Evolutionary conservation across 53 echinoderm and acorn worm genomes (phyloP), one percentile per base, ranked within the genome.

Genomic region (Mesocentrotus franciscanus): DNA sequence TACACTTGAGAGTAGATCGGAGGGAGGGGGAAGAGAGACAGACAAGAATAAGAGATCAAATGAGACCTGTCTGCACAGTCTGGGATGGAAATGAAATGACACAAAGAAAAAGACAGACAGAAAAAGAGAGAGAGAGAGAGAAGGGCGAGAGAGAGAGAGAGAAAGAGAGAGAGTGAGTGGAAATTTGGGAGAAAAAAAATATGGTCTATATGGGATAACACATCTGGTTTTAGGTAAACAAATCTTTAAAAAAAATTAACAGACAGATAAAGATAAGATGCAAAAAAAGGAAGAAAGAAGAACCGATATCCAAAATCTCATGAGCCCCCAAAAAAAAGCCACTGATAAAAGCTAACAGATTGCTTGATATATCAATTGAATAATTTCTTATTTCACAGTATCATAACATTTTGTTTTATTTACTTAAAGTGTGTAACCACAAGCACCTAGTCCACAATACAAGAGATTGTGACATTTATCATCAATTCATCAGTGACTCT

Each of bases 61-160:
- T 4, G 84, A 84, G 24, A 49, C 24, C 49, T 84, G 49, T 84
- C 49, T 49, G 49, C 49, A 4, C 49, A 49, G 49, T 49, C 49
- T 84, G 84, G 84, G 15, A 49, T 36, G 24, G 84, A 58, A n/a
- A n/a, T 87, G 87, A 87, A 87, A 87, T 56, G 58, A 87, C 11
- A 87, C 10, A 87, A 55, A 56, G 58, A 27, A 29, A 57, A 13
- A 27, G 17, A 42, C 42, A 81, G 81, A 39, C 18, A 39, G 32
- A 75, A 32, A 75, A 32, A 75, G 75, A 72, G 27, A 72, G 29
- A 72, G 27, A 72, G 17, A 18, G 30, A 74, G 29, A 74, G 9
- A 74, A 10, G 0, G n/a, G n/a, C n/a, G 81, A 39, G 36, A 39
- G 32, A 75, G 75, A 75, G 75, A 75, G 75, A 72, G 27, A 72